Base-by-base conservation (phyloP, 2,888 invertebrate species). In the Phanerotoma sp. region DNA sequence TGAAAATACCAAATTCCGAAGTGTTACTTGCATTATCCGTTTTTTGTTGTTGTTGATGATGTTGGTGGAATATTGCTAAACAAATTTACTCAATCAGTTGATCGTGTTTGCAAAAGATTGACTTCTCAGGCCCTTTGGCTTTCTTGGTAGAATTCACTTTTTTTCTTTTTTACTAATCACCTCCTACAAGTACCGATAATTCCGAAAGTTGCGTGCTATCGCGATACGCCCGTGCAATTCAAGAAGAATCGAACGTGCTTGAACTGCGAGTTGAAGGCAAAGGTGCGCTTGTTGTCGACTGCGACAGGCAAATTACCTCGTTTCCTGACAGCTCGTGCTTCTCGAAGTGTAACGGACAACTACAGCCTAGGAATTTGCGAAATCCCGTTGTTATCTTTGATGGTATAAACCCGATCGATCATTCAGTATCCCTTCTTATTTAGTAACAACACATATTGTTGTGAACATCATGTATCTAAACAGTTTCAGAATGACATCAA, bases 221-320 rank as follows among this genome's bases (percentile, higher is more conserved):
- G 38, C 20, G 49, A 49, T 49, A 49, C 49, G 49, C 49, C 49
- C 49, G 49, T 49, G 49, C 49, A 49, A 18, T 40, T 49, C 40
- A 9, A 38, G 40, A 40, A 49, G 40, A 49, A 49, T 49, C 49
- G 49, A 49, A 49, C 49, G 30, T 49, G 42, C 20, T 30, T 33
- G 44, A 51, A 41, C 40, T 38, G 44, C 32, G 51, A n/a, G n/a
- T n/a, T n/a, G n/a, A 51, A 52, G 20, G 47, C 38, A 37, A 48
- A 42, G 44, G 58, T 28, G 48, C 47, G 53, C 54, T 58, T 58
- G 59, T 59, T 57, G 49, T 44, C 48, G 55, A 47, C 51, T 58
- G 69, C 70, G 74, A 74, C 74, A 71, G 71, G 73, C 71, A 74
- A 74, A 75, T 75, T 75, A 72, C 70, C 66, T 68, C 73, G 65